Conservation (phyloP, 2,113 vertebrate species). For the Paramisgurnus dabryanus region DNA sequence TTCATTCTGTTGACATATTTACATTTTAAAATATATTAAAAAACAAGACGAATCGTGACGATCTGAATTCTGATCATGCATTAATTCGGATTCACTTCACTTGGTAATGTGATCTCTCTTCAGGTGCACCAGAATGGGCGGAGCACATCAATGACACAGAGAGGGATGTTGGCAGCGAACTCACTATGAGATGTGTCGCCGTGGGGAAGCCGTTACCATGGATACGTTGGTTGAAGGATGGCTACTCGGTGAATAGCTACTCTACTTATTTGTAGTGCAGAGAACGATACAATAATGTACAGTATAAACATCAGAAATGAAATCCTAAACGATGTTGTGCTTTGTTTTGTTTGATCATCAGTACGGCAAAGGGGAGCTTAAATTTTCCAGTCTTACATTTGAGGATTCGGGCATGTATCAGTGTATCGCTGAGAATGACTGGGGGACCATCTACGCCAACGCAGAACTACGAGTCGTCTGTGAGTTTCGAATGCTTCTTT, state of each 20-base stretch:
- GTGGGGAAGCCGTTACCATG: slow-evolving; percentile 89
- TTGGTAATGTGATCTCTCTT: neutral
- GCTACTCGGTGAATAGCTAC: slow-evolving; percentile 78
- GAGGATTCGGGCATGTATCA: slow-evolving; percentile 97
- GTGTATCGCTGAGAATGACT: slow-evolving; percentile 90
- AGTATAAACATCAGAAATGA: neutral
- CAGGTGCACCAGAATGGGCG: slow-evolving; percentile 95
- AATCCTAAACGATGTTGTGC: neutral
- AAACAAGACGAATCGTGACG: too few relatives aligned
- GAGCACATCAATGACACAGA: slow-evolving; percentile 97
- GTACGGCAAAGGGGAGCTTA: slow-evolving; percentile 92
- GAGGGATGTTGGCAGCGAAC: slow-evolving; percentile 90
- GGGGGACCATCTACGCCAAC: slow-evolving; percentile 93
- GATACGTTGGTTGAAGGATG: slow-evolving; percentile 95
- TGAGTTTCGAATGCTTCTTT: slow-evolving; percentile 67
- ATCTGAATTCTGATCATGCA: neutral
- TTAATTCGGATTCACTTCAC: neutral
- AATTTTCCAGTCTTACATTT: slow-evolving; percentile 86
- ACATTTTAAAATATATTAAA: too few relatives aligned
- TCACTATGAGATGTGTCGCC: slow-evolving; percentile 90
- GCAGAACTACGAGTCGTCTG: slow-evolving; percentile 94
- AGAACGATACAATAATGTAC: neutral
- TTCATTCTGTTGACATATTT: too few relatives aligned
- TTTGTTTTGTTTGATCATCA: slow-evolving; percentile 54
- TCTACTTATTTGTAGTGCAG: neutral